Percentiles rank a stretch among this genome's conserved stretches.
Conservation (phyloP, 2,113 vertebrate genomes). For the Argyrosomus japonicus region DNA sequence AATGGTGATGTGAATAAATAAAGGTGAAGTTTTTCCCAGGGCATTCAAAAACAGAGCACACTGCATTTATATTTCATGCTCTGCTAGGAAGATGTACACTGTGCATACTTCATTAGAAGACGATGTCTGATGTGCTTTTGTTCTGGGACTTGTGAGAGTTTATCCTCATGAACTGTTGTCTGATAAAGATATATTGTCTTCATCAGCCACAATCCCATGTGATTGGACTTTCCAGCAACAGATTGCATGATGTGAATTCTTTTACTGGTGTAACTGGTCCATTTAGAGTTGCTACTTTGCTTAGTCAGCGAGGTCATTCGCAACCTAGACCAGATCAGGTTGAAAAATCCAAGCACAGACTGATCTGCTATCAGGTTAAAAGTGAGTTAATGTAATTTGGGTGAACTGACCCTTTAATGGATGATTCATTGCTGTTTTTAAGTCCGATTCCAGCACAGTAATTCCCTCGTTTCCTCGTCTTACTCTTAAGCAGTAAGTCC, state of each 20-base stretch:
- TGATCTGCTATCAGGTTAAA: background rate
- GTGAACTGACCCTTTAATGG: too few species aligned
- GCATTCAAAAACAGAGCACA: slow-evolving; percentile 26
- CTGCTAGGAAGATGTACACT: slow-evolving; percentile 6
- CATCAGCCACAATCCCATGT: background rate
- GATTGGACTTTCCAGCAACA: background rate
- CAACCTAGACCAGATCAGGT: too few species aligned
- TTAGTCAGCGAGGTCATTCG: background rate
- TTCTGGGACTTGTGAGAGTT: background rate
- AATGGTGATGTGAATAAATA: slow-evolving; percentile 57
- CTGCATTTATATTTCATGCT: slow-evolving; percentile 61
- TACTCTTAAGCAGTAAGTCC: slow-evolving; percentile 1
- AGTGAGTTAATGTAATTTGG: background rate
- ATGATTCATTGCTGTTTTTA: slow-evolving; percentile 1
- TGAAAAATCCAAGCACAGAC: too few species aligned
- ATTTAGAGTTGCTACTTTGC: background rate
- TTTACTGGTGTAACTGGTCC: background rate
- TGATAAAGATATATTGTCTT: slow-evolving; percentile 2
- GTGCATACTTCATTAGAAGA: slow-evolving; percentile 15
- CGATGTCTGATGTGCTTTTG: slow-evolving; percentile 21
- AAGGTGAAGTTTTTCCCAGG: slow-evolving; percentile 37
- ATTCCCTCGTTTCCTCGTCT: background rate
- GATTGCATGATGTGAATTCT: background rate
- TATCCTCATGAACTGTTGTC: background rate
- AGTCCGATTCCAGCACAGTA: background rate